Conservation (phyloP, 2,113 vertebrate species). For the Leptobrachium leishanense region DNA sequence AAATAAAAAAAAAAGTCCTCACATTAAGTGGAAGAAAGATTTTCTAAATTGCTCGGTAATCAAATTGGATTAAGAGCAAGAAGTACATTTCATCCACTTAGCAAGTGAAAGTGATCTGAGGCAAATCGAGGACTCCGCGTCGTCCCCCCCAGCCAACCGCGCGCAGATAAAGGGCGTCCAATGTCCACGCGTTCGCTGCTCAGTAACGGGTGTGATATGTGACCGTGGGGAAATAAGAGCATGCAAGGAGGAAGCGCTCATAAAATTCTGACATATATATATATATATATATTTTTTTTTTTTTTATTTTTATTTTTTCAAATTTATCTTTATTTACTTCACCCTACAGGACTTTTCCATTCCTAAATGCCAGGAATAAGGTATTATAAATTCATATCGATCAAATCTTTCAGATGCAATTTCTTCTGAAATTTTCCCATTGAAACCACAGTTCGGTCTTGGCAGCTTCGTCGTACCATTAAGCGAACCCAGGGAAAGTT, state of each 20-base stretch:
- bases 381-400: background rate
- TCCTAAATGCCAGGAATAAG: constrained; percentile 14
- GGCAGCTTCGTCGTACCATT: background rate
- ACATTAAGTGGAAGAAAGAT: constrained; percentile 14
- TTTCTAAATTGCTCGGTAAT: constrained; percentile 39
- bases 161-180: background rate
- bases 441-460: background rate
- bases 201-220: too few species aligned
- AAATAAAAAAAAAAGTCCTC: background rate
- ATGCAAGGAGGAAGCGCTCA: background rate
- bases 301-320: background rate
- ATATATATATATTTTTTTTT: background rate
- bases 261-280: background rate
- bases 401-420: background rate
- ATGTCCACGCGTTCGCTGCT: background rate
- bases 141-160: background rate
- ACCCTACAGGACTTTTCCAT: background rate
- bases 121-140: background rate
- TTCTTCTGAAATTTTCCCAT: too few species aligned
- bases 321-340: background rate
- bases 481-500: too few species aligned
- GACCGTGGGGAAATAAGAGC: background rate
- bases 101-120: background rate
- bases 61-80: constrained; percentile 31
- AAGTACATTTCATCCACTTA: constrained; percentile 36